These are phyloP conservation scores for Tragelaphus strepsiceros DNA, from an alignment of 2,113 vertebrate species.

Conservation along the genomic window DNA sequence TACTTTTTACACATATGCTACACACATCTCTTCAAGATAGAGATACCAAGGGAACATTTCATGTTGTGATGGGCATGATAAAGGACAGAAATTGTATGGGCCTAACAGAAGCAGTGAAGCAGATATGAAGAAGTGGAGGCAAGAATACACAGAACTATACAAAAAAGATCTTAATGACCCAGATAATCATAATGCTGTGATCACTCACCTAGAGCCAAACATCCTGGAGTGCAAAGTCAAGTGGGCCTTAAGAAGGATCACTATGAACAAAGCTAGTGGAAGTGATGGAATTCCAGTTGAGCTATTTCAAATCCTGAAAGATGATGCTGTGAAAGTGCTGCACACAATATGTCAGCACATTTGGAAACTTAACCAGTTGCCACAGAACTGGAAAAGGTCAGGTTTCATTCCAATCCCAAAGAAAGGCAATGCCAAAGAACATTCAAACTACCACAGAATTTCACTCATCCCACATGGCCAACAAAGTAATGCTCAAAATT, in stretches of 20 bases:
- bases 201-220: not conserved
- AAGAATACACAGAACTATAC: not conserved
- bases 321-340: not conserved
- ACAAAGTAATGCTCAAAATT: not conserved
- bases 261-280: not conserved
- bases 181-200: not conserved
- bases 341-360: not conserved
- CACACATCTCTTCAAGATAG: not conserved
- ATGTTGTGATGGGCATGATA: accelerated
- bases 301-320: not conserved
- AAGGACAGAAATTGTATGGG: not conserved
- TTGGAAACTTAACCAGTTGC: not conserved
- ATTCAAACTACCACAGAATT: not conserved
- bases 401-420: not conserved
- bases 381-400: not conserved
- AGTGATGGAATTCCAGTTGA: not conserved
- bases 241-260: not conserved
- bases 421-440: not conserved
- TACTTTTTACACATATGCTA: not conserved
- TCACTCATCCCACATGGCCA: not conserved
- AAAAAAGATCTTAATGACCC: not conserved
- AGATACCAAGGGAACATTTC: not conserved
- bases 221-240: not conserved
- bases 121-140: not conserved
- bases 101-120: not conserved